Evolutionary conservation across 2,797 vertebrate genomes (phyloP).

Genomic region (Gallirallus australis): DNA sequence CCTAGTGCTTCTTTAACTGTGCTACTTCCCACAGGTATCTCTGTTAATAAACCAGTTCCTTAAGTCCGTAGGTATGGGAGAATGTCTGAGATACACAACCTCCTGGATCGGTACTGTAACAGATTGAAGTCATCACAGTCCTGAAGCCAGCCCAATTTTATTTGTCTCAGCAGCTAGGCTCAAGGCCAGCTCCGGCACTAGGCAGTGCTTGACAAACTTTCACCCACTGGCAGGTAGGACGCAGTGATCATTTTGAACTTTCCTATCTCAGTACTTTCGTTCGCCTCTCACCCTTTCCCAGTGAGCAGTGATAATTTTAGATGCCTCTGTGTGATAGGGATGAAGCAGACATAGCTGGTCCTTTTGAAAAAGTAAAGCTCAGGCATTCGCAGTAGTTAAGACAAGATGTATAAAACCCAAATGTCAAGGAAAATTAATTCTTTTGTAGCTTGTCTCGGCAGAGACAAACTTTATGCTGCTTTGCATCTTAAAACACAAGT

Average conservation of each 20-base stretch:
- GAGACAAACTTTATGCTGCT: constrained; percentile 40
- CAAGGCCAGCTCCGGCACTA: constrained; percentile 20
- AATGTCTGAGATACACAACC: neutral
- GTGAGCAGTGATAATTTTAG: constrained; percentile 9
- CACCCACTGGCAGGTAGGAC: constrained; percentile 17
- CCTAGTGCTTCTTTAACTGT: neutral
- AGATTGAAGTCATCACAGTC: neutral
- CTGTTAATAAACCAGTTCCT: constrained; percentile 19
- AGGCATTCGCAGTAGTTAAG: constrained; percentile 36
- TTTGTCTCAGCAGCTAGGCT: constrained; percentile 52
- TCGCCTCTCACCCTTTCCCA: neutral
- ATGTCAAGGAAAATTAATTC: constrained; percentile 66
- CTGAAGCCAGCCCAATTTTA: constrained; percentile 38
- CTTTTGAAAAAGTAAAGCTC: constrained; percentile 20
- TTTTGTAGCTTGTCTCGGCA: constrained; percentile 26
- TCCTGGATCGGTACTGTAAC: constrained; percentile 47
- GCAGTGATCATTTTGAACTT: neutral
- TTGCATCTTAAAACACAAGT: constrained; percentile 58
- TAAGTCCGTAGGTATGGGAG: constrained; percentile 46
- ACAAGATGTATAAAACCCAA: constrained; percentile 36
- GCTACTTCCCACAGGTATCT: neutral
- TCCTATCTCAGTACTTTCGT: neutral
- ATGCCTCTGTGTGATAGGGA: neutral
- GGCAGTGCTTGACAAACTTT: constrained; percentile 43
- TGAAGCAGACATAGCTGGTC: neutral